Evolutionary conservation across 2,113 vertebrate species (phyloP), one percentile per base, ranked within the genome.

Genomic region (Pseudorectes ferrugineus): DNA sequence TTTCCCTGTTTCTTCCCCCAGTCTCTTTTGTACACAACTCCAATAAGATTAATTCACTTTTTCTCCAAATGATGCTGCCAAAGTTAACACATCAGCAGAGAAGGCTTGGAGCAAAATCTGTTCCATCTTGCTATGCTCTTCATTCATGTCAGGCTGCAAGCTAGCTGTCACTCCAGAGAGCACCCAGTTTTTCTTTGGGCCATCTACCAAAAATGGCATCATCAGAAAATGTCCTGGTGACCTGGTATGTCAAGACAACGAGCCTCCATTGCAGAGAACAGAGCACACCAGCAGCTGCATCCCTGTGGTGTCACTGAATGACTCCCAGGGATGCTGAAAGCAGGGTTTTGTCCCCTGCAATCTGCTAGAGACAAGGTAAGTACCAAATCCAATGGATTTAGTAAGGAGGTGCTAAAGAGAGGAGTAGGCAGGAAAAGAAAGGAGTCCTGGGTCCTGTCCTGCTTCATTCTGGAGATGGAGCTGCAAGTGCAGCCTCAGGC

Each of bases 11-110:
- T 3, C 2, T 14, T 26, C 9, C 19, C 40, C 10, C 11, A 29
- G 35, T 51, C 55, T 81, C 25, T 76, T 85, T 70, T 54, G 54
- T 89, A 71, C 40, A 90, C 42, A 83, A 10, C 21, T 79, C 66
- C 73, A 70, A 1, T 36, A 58, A 80, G 83, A 92, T 89, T 87
- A 88, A 88, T 88, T 92, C 74, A 55, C 63, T 88, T 73, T 67
- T 89, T 31, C 85, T 83, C 71, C 51, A 86, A 80, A 83, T 28
- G 43, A 77, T 93, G 72, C 85, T 88, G 67, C 89, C 93, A 93
- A 95, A 85, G 51, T 51, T 88, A 91, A 93, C 93, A 92, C 88
- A 95, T 66, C 82, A 88, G 71, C 51, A 85, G 67, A 94, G 82
- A 85, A 63, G 55, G 31, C 82, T 89, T 52, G 46, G 21, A 63